A percentile compares a stretch with the other conserved stretches of the same genome.
phyloP scores from a whole-genome alignment of 2,113 vertebrate genomes.

The Sterna hirundo region DNA sequence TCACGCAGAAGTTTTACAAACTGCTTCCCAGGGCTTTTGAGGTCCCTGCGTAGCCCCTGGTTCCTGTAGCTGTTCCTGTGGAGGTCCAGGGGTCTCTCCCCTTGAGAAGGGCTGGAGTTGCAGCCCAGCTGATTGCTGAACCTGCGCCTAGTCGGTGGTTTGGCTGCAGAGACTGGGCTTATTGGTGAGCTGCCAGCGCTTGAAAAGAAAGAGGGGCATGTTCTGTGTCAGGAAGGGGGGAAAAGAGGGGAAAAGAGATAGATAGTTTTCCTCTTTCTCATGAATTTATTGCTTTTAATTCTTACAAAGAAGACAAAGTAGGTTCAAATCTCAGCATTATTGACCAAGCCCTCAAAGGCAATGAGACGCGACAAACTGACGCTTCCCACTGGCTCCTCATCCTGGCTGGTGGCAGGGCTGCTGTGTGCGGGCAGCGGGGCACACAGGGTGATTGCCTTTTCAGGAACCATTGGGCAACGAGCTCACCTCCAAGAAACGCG shows the following conservation, averaged over 20 bases:
- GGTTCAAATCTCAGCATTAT: background rate
- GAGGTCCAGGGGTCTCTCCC: background rate
- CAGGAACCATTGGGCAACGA: slow-evolving; percentile 17
- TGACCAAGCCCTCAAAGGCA: background rate
- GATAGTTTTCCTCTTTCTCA: background rate
- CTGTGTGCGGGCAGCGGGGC: background rate
- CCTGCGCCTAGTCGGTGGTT: background rate
- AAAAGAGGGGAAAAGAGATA: background rate
- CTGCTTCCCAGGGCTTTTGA: background rate
- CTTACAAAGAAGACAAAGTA: background rate
- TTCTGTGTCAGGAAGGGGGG: background rate
- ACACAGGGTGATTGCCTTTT: background rate
- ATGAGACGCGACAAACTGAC: accelerated
- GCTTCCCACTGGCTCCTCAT: background rate
- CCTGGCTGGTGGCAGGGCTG: background rate
- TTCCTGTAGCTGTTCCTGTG: background rate
- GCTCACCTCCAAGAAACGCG: background rate
- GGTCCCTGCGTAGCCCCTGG: background rate
- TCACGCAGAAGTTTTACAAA: background rate
- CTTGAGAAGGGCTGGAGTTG: background rate
- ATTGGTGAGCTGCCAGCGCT: background rate
- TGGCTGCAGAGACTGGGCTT: background rate
- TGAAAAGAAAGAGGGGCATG: background rate
- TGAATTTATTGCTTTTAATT: background rate
- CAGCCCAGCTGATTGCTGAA: background rate